Evolutionary conservation across 2,113 vertebrate genomes (phyloP).

Genomic region (Phalacrocorax carbo): DNA sequence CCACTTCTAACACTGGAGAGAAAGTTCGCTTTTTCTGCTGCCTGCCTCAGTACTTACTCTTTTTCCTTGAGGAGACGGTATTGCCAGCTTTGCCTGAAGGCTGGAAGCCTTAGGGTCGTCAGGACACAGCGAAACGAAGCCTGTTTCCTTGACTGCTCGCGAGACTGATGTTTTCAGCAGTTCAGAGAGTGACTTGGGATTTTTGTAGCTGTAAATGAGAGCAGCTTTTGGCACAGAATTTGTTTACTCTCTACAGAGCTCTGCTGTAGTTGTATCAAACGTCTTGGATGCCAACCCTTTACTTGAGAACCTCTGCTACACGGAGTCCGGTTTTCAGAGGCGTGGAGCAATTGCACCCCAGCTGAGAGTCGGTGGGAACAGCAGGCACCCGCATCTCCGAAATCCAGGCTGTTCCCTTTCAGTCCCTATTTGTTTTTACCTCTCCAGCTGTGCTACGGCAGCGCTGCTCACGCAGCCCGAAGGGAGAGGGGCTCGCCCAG

Average conservation of each 20-base stretch:
- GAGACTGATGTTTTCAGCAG: neutral
- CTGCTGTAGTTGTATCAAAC: neutral
- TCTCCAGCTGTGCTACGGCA: neutral
- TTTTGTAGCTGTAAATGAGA: constrained; percentile 36
- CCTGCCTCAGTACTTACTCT: neutral
- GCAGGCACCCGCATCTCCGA: neutral
- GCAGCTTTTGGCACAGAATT: constrained; percentile 24
- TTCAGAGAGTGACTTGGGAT: neutral
- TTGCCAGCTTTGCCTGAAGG: neutral
- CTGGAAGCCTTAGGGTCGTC: neutral
- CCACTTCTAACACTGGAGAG: neutral
- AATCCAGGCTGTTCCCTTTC: neutral
- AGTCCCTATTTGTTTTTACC: neutral
- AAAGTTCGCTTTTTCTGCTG: neutral
- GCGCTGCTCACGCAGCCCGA: neutral
- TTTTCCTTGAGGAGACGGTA: neutral
- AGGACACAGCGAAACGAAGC: neutral
- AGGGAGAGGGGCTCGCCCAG: neutral
- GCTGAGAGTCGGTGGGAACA: neutral
- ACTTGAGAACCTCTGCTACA: neutral
- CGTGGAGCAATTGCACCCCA: neutral
- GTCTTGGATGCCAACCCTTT: neutral
- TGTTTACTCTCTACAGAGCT: constrained; percentile 9
- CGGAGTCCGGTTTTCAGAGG: neutral
- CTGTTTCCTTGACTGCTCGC: neutral